phyloP scores from a whole-genome alignment of 2,888 invertebrate species.

The Omphaloscelis lunosa region DNA sequence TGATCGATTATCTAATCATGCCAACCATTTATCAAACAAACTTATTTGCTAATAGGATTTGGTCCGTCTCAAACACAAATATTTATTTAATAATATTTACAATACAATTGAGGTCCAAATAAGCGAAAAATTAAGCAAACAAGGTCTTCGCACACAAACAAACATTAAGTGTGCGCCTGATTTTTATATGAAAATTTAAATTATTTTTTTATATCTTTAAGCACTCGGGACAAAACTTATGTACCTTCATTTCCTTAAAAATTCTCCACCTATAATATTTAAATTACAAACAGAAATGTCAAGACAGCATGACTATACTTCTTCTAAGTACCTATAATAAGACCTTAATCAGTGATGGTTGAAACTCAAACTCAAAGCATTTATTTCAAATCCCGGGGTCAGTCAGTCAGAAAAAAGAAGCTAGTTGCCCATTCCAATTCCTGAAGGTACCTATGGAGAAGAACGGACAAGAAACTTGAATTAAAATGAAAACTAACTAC shows the following conservation, averaged over 20 bases:
- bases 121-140: constrained; percentile 28
- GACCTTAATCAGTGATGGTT: not conserved
- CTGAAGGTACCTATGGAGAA: too few species aligned
- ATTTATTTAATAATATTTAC: constrained; percentile 33
- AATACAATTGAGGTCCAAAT: constrained; percentile 9
- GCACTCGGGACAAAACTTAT: not conserved
- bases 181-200: not conserved
- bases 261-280: not conserved
- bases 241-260: not conserved
- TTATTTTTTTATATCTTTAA: not conserved
- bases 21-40: constrained; percentile 5
- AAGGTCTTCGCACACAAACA: not conserved
- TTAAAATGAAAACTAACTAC: not conserved
- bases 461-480: not conserved
- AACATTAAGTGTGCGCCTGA: not conserved
- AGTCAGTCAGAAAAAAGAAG: too few species aligned
- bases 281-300: not conserved
- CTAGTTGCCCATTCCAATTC: too few species aligned
- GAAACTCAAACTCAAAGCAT: too few species aligned
- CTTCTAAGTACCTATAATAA: not conserved
- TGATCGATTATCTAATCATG: constrained; percentile 8
- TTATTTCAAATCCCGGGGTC: too few species aligned
- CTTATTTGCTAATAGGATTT: constrained; percentile 16
- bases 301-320: not conserved
- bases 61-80: constrained; percentile 14